A percentile compares a stretch with the other conserved stretches of the same genome.
These are phyloP conservation scores for Lepidocyrtinus sp. DNA, from an alignment of 2,888 invertebrate species.

Conservation along the genomic window DNA sequence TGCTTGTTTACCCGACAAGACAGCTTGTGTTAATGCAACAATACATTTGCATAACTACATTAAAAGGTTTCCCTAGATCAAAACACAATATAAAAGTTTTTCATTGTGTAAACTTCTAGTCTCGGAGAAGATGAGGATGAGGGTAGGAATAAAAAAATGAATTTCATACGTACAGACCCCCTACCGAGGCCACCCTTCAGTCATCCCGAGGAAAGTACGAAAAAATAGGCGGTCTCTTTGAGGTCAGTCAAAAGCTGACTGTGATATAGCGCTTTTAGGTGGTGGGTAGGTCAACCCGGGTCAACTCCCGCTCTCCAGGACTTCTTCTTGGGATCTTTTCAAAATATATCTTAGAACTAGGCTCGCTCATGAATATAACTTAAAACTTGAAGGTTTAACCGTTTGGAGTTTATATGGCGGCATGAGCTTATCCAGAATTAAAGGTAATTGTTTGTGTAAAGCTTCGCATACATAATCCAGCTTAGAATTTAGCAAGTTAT, in stretches of 20 bases:
- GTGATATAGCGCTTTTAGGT: slow-evolving; percentile 68
- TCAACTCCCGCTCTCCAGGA: slow-evolving; percentile 66
- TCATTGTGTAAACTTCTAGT: too few species aligned
- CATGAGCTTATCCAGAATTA: too few species aligned
- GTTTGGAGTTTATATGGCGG: too few species aligned
- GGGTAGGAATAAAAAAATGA: slow-evolving; percentile 54
- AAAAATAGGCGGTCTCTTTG: slow-evolving; percentile 69
- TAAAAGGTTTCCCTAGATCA: too few species aligned
- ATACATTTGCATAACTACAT: slow-evolving; percentile 46
- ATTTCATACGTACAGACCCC: slow-evolving; percentile 62
- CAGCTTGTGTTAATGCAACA: slow-evolving; percentile 4
- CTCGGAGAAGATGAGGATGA: slow-evolving; percentile 21
- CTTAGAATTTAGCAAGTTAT: too few species aligned
- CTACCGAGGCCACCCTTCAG: slow-evolving; percentile 68
- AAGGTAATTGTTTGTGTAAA: too few species aligned
- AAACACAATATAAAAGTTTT: too few species aligned
- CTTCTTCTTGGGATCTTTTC: slow-evolving; percentile 11
- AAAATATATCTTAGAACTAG: neutral
- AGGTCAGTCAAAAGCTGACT: slow-evolving; percentile 69
- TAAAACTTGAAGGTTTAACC: too few species aligned
- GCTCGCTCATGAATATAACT: neutral
- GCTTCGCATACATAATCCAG: too few species aligned
- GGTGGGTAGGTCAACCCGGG: slow-evolving; percentile 64
- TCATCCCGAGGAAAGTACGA: slow-evolving; percentile 64
- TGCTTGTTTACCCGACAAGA: slow-evolving; percentile 31